Percentiles rank a stretch among this genome's conserved stretches.
Conservation (phyloP, 2,888 invertebrate species). For the Spatulosminthurus flaviceps region DNA sequence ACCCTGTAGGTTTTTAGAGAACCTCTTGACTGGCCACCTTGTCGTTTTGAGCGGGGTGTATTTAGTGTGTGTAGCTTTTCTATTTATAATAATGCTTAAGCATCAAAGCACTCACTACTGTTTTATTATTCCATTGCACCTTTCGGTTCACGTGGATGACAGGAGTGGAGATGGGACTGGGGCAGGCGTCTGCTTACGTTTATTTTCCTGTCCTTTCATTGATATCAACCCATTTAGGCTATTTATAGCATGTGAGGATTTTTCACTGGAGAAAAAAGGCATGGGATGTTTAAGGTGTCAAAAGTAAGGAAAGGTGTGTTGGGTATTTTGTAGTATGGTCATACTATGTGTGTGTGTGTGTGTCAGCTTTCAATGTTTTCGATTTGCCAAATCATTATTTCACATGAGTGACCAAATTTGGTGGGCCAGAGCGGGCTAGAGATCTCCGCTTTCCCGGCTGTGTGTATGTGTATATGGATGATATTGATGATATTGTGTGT, state of each 20-base stretch:
- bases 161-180: not conserved
- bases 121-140: not conserved
- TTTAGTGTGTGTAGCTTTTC: no score
- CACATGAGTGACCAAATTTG: constrained; percentile 31
- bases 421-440: not conserved
- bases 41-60: no score
- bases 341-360: not conserved
- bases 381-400: constrained; percentile 32
- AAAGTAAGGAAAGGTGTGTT: constrained; percentile 16
- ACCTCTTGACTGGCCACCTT: constrained; percentile 23
- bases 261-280: constrained; percentile 9
- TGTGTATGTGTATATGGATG: no score
- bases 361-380: constrained; percentile 24
- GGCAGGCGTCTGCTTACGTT: not conserved
- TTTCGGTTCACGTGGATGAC: not conserved
- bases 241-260: not conserved
- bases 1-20: constrained; percentile 18
- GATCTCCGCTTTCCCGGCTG: not conserved
- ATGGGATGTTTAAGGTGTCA: constrained; percentile 16
- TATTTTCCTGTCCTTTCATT: not conserved
- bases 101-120: not conserved
- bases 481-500: no score
- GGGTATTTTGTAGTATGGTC: not conserved
- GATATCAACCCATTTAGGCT: not conserved
- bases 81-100: not conserved